A percentile compares a stretch with the other conserved stretches of the same genome.
These are phyloP conservation scores for Caenorhabditis macrosperma DNA, from an alignment of 2,888 invertebrate genomes.

Conservation along the genomic window DNA sequence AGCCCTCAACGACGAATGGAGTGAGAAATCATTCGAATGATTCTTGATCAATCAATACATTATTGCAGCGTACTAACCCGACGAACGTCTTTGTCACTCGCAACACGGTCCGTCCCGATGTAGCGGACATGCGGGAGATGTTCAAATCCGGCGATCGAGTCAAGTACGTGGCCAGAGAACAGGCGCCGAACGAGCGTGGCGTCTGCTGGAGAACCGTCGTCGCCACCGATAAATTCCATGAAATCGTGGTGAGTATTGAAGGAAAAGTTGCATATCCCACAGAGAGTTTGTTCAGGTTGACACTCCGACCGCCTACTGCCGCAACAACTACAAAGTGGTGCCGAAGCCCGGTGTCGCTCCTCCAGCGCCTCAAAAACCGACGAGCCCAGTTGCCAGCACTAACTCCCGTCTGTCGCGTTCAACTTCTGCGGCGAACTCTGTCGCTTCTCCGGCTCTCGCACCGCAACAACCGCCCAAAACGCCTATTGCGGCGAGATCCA, in stretches of 20 bases:
- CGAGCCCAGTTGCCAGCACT: background rate
- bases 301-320: background rate
- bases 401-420: too few species aligned
- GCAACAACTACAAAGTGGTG: slow-evolving; percentile 16
- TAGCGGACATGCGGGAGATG: slow-evolving; percentile 21
- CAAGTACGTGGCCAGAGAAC: slow-evolving; percentile 57
- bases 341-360: slow-evolving; percentile 11
- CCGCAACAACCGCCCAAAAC: background rate
- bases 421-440: background rate
- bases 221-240: slow-evolving; percentile 59
- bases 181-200: slow-evolving; percentile 57
- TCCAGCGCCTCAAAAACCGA: background rate
- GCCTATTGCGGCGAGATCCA: background rate
- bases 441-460: background rate
- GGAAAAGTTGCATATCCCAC: background rate
- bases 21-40: too few species aligned
- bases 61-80: slow-evolving; percentile 14
- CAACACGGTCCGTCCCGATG: slow-evolving; percentile 21
- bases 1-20: background rate
- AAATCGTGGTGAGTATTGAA: slow-evolving; percentile 48
- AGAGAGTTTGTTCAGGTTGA: background rate
- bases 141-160: slow-evolving; percentile 52
- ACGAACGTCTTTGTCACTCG: slow-evolving; percentile 37
- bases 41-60: too few species aligned
- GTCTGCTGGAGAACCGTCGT: slow-evolving; percentile 59